phyloP scores from a whole-genome alignment of 2,113 vertebrate genomes.

The Zootoca vivipara region DNA sequence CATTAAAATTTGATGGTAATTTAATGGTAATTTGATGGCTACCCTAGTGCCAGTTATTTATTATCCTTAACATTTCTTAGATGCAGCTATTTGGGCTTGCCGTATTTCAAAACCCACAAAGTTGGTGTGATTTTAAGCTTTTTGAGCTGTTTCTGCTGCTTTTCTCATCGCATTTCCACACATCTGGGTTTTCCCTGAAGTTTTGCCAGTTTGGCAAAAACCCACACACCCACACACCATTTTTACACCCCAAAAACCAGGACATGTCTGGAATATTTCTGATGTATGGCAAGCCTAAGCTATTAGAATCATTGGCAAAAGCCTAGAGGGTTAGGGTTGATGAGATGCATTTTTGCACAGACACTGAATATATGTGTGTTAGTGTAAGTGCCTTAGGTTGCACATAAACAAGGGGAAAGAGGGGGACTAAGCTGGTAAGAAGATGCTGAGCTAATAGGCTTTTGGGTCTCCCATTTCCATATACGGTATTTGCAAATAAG shows the following conservation, averaged over 20 bases:
- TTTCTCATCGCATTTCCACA: too few relatives aligned
- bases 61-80: slow-evolving; percentile 3
- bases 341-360: slow-evolving; percentile 12
- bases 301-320: slow-evolving; percentile 21
- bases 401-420: slow-evolving; percentile 16
- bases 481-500: neutral
- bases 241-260: too few relatives aligned
- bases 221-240: too few relatives aligned
- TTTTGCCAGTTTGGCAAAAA: too few relatives aligned
- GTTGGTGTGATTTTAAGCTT: too few relatives aligned
- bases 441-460: neutral
- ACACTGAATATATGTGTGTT: slow-evolving; percentile 12
- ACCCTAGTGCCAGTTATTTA: slow-evolving; percentile 12
- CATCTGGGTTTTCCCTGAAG: too few relatives aligned
- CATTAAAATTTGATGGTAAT: slow-evolving; percentile 33
- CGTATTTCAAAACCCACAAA: too few relatives aligned
- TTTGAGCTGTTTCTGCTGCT: too few relatives aligned
- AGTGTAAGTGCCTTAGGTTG: neutral
- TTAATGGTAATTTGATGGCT: slow-evolving; percentile 36
- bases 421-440: neutral
- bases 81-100: neutral
- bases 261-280: too few relatives aligned
- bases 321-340: slow-evolving; percentile 1
- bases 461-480: neutral
- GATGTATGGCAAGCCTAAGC: too few relatives aligned